Conservation (phyloP, 2,113 vertebrate species). For the Urocolius indicus region DNA sequence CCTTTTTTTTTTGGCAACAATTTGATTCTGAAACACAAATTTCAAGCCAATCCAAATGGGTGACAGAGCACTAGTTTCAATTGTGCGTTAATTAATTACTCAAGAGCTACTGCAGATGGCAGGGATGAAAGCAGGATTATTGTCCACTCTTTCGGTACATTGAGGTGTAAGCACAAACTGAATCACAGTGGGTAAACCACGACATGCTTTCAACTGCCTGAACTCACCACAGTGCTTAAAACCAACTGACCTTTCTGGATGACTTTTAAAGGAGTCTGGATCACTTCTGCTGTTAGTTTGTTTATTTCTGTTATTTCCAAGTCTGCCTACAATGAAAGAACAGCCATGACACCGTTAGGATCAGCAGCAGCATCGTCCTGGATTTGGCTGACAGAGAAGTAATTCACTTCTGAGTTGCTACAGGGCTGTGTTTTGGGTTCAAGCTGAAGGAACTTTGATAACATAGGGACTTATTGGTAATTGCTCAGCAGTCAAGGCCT, state of each 20-base stretch:
- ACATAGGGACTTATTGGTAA: no score
- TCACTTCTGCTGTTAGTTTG: constrained; percentile 74
- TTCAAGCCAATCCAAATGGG: neutral
- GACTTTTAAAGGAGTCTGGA: constrained; percentile 69
- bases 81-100: neutral
- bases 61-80: neutral
- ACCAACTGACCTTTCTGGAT: constrained; percentile 69
- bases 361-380: neutral
- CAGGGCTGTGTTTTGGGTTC: no score
- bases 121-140: neutral
- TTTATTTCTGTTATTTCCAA: constrained; percentile 77
- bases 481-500: no score
- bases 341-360: neutral
- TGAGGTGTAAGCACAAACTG: neutral
- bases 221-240: neutral
- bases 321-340: constrained; percentile 63
- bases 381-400: no score
- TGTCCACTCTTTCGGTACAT: neutral
- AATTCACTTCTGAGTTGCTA: no score
- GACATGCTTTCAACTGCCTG: neutral
- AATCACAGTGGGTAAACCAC: neutral
- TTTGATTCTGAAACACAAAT: neutral
- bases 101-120: neutral
- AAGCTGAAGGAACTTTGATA: no score
- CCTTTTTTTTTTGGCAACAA: neutral